Base-by-base conservation (phyloP, 1,140 invertebrate genomes). In the Wiebesia pumilae region DNA sequence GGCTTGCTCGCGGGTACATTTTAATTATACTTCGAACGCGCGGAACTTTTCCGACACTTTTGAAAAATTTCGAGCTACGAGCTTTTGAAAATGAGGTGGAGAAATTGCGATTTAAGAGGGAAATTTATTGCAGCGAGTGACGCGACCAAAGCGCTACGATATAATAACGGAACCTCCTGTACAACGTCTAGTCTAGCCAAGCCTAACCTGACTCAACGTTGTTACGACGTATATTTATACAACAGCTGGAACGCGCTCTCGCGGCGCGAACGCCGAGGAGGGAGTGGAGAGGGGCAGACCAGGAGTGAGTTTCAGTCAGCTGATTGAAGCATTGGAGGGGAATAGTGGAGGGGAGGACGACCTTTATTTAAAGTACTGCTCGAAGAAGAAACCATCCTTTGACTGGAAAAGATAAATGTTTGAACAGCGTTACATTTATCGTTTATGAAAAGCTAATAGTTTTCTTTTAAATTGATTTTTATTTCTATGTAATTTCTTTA, bases 201-300 rank as follows among this genome's bases (percentile, higher is more conserved):
- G 88, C 89, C 90, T 89, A 91, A 91, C 91, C 90, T 90, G 88
- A 90, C 91, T 90, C 88, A 92, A 91, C 90, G 90, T 92, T 90
- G 89, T 90, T 90, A 91, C 90, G 89, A 90, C 90, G 89, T 91
- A 75, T 91, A 92, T 92, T 92, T 91, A 92, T 92, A 92, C 90
- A 91, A 91, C 91, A 92, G 90, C 90, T 91, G 90, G 84, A 71
- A 84, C 73, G 33, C 43, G 58, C 51, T 83, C 81, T 83, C 40
- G 38, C 21, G 71, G 54, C 4, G n/a, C 33, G 33, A 65, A 19
- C 6, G 4, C 0, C 43, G 43, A 12, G 3, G 67, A 43, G n/a
- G 43, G 65, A 54, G 79, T 24, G n/a, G 54, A 21, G 47, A 58
- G 67, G 67, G 47, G 58, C 58, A 78, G 87, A 85, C 77, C 81